Evolutionary conservation across 1,140 invertebrate species (phyloP).

Genomic region (Drosophila arawakana): DNA sequence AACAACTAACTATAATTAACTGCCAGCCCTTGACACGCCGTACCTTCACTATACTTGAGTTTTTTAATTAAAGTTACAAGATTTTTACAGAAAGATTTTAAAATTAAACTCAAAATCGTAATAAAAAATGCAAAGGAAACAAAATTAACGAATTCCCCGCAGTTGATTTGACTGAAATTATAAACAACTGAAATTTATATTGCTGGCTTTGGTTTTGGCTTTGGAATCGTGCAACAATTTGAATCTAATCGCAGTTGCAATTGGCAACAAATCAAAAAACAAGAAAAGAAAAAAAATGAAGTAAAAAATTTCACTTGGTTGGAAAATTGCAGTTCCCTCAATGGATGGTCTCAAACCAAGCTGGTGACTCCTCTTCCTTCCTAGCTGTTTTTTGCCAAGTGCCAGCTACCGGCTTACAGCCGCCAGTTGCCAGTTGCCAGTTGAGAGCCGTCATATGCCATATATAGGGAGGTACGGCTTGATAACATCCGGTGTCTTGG

Average conservation of each 20-base stretch:
- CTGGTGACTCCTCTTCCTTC: conserved; percentile 25
- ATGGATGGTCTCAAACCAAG: not conserved
- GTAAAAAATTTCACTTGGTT: conserved; percentile 1
- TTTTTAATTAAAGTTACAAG: no score
- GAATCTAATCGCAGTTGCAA: conserved; percentile 19
- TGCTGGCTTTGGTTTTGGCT: no score
- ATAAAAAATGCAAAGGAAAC: no score
- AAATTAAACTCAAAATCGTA: no score
- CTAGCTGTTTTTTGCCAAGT: not conserved
- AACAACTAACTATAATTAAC: no score
- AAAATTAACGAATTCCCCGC: no score
- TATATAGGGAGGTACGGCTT: conserved; percentile 14
- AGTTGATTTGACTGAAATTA: no score
- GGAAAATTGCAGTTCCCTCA: conserved; percentile 26
- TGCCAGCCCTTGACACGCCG: no score
- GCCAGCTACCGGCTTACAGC: not conserved
- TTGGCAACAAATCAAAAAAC: not conserved
- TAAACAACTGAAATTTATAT: no score
- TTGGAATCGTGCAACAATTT: conserved; percentile 7
- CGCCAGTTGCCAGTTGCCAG: no score
- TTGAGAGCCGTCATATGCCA: not conserved
- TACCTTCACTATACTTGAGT: no score
- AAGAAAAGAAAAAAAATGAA: not conserved
- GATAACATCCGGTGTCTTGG: conserved; percentile 36
- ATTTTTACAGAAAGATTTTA: no score